Percentiles rank a stretch among this genome's conserved stretches.
Conservation (phyloP, 2,113 vertebrate genomes). For the Rhea americana region DNA sequence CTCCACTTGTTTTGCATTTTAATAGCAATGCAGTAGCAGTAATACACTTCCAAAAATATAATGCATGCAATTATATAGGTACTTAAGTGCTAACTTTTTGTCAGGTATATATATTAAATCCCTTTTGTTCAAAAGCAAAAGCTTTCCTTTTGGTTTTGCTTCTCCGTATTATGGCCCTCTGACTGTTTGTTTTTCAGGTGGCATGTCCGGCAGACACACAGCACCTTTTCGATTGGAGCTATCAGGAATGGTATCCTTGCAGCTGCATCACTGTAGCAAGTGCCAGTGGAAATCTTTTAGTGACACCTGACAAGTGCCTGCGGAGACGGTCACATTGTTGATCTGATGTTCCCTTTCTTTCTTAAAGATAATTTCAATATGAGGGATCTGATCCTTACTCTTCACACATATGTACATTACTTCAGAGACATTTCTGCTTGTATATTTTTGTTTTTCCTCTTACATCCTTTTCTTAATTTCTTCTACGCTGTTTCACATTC, state of each 20-base stretch:
- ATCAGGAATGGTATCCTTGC: not conserved
- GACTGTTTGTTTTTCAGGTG: not conserved
- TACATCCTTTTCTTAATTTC: conserved; percentile 16
- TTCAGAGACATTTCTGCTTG: conserved; percentile 9
- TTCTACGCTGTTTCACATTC: not conserved
- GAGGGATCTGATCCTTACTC: not conserved
- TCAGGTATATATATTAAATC: not conserved
- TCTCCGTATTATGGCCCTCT: not conserved
- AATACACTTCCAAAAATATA: conserved; percentile 42
- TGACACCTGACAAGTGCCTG: not conserved
- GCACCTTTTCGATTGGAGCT: not conserved
- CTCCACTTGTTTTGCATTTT: conserved; percentile 64
- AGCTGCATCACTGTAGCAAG: not conserved
- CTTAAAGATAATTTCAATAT: not conserved
- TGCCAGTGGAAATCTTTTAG: not conserved
- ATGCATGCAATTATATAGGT: not conserved
- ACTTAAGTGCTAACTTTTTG: conserved; percentile 28
- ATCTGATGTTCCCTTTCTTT: not conserved
- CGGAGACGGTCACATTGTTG: not conserved
- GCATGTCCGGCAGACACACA: not conserved
- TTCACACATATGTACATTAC: not conserved
- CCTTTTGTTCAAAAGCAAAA: not conserved
- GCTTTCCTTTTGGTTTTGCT: not conserved
- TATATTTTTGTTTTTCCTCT: not conserved
- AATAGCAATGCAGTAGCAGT: conserved; percentile 56